Evolutionary conservation across 2,797 vertebrate species (phyloP).

Genomic region (Bradypus variegatus): DNA sequence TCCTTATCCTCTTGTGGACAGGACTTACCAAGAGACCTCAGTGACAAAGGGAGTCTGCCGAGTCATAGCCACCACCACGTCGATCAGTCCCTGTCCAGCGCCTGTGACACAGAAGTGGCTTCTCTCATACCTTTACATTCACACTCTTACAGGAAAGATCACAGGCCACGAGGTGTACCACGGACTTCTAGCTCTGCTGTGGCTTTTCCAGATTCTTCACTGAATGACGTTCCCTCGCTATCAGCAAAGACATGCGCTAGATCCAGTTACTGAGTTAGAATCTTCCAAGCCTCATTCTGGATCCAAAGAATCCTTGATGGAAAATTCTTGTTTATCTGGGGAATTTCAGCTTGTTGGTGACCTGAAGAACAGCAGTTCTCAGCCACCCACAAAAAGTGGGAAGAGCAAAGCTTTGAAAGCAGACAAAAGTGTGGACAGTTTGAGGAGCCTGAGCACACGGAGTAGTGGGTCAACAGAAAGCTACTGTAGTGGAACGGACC

Average conservation of each 20-base stretch:
- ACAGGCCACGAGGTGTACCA: constrained; percentile 92
- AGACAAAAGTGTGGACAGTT: constrained; percentile 90
- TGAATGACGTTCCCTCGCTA: constrained; percentile 91
- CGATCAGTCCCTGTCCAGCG: constrained; percentile 84
- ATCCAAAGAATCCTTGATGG: constrained; percentile 78
- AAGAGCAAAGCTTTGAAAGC: constrained; percentile 81
- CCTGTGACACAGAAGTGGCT: constrained; percentile 85
- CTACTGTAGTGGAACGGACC: constrained; percentile 96
- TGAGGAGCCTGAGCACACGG: constrained; percentile 92
- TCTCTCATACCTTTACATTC: constrained; percentile 86
- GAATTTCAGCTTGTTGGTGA: constrained; percentile 84
- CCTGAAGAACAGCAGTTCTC: constrained; percentile 75
- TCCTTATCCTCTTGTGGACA: constrained; percentile 91
- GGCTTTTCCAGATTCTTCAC: constrained; percentile 92
- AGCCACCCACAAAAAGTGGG: constrained; percentile 72
- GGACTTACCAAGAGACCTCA: constrained; percentile 84
- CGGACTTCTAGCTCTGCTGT: constrained; percentile 97
- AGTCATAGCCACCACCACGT: constrained; percentile 79
- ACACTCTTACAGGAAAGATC: constrained; percentile 93
- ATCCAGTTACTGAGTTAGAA: constrained; percentile 96
- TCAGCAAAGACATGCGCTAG: constrained; percentile 90
- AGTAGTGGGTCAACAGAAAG: constrained; percentile 97
- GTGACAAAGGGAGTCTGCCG: constrained; percentile 80
- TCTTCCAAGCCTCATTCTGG: constrained; percentile 81
- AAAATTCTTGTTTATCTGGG: constrained; percentile 82